Percentiles rank a stretch among this genome's conserved stretches.
Evolutionary conservation across 2,888 invertebrate genomes (phyloP).

Genomic region (Stenodera caucasica): DNA sequence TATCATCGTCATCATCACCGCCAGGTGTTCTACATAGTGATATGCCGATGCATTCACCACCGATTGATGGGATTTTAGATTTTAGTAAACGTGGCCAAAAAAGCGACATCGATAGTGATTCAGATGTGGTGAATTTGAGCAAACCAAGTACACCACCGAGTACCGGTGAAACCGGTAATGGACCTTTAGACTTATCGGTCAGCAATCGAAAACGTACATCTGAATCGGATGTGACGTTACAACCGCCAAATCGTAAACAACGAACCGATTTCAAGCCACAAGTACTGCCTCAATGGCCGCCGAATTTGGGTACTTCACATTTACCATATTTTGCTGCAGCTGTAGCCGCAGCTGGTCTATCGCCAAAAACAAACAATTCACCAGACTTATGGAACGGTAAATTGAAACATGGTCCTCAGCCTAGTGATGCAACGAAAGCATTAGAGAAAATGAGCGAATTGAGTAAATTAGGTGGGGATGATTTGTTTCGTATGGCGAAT

Average conservation of each 20-base stretch:
- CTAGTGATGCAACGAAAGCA: slow-evolving; percentile 84
- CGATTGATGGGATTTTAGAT: slow-evolving; percentile 69
- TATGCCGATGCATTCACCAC: slow-evolving; percentile 63
- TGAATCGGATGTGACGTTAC: slow-evolving; percentile 61
- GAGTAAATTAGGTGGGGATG: slow-evolving; percentile 81
- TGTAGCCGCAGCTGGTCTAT: slow-evolving; percentile 68
- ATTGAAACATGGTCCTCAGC: slow-evolving; percentile 69
- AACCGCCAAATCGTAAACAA: slow-evolving; percentile 69
- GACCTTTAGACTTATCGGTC: slow-evolving; percentile 81
- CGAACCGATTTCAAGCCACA: slow-evolving; percentile 71
- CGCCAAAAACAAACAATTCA: slow-evolving; percentile 71
- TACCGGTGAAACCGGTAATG: slow-evolving; percentile 60
- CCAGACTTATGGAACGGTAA: slow-evolving; percentile 75
- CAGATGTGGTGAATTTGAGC: slow-evolving; percentile 72
- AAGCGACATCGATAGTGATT: slow-evolving; percentile 58
- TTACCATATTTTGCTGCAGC: slow-evolving; percentile 81
- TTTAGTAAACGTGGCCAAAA: slow-evolving; percentile 71
- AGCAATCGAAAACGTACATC: slow-evolving; percentile 70
- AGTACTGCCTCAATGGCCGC: slow-evolving; percentile 73
- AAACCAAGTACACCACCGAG: slow-evolving; percentile 63
- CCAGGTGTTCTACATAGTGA: slow-evolving; percentile 42
- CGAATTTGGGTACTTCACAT: slow-evolving; percentile 73
- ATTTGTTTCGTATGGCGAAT: slow-evolving; percentile 67
- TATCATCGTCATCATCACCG: slow-evolving; percentile 69
- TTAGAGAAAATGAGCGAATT: slow-evolving; percentile 90